These are phyloP conservation scores for Philaenus spumarius DNA, from an alignment of 1,140 invertebrate species.

Conservation along the genomic window DNA sequence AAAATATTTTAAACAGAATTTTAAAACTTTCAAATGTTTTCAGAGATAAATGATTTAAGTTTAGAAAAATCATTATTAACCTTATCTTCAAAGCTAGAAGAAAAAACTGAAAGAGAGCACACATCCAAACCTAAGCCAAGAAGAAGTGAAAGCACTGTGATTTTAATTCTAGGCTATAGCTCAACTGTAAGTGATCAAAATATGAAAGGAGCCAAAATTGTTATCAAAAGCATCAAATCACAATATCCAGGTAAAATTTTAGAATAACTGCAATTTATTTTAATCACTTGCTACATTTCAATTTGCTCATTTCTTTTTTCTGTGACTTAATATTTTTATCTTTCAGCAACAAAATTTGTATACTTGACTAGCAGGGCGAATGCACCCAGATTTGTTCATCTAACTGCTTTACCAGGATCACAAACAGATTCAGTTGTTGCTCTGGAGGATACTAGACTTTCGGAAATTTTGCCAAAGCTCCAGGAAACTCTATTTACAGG, in stretches of 20 bases:
- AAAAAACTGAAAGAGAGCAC: too few relatives aligned
- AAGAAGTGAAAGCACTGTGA: too few relatives aligned
- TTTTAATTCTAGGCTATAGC: too few relatives aligned
- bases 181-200: not conserved
- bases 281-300: too few relatives aligned
- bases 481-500: not conserved
- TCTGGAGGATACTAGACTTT: not conserved
- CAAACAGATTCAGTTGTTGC: constrained; percentile 1
- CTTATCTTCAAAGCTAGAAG: too few relatives aligned
- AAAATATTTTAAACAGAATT: too few relatives aligned
- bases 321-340: not conserved
- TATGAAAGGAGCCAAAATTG: not conserved
- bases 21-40: too few relatives aligned
- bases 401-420: not conserved
- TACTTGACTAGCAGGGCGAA: constrained; percentile 6
- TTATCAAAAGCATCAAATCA: not conserved
- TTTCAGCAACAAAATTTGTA: constrained; percentile 5
- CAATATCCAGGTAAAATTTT: constrained; percentile 16
- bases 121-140: too few relatives aligned
- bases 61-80: too few relatives aligned
- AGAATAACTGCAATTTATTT: too few relatives aligned
- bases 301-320: too few relatives aligned
- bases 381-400: not conserved
- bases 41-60: too few relatives aligned
- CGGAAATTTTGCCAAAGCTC: not conserved